Evolutionary conservation across 2,888 invertebrate genomes (phyloP), one percentile per base, ranked within the genome.

Genomic region (Noctua pronuba): DNA sequence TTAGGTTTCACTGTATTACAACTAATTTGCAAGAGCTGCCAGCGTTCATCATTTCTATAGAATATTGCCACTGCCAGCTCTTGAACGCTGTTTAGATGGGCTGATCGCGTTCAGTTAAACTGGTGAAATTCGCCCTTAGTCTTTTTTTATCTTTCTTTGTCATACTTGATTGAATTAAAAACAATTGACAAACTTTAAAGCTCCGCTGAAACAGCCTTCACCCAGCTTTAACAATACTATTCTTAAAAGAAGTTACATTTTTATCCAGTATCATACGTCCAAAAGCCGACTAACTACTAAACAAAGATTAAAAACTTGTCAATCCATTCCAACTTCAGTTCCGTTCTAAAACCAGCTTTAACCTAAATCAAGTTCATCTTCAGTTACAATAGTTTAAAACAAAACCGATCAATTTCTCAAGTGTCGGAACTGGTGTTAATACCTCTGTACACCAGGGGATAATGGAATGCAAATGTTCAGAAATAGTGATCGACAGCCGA

Each of bases 401-500:
- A 86, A 78, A 73, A 67, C 38, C 66, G 18, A 70, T 79, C 60
- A 55, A 68, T 86, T 58, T 70, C 7, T 60, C 16, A 62, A 28
- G 21, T 83, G 58, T 60, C 83, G 35, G 52, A 52, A 18, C 18
- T 62, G 31, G 46, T 73, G 62, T 78, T 77, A 82, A 82, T 79
- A 80, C 71, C 58, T 49, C 31, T 67, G 74, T 82, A 49, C 44
- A 83, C 72, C 64, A 62, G 60, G 31, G 58, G 46, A 64, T 89
- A 87, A 88, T 87, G 86, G 79, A 82, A 88, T 80, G 79, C 76
- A 82, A 83, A 85, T 85, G 75, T 77, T 76, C 87, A 55, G 75
- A 81, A 87, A 88, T 87, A 88, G 82, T 79, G 41, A 75, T 72
- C 68, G 68, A 75, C 73, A 79, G 44, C 70, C 69, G 70, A 65